Conservation (phyloP, 2,888 invertebrate genomes). For the Caenorhabditis virilis region DNA sequence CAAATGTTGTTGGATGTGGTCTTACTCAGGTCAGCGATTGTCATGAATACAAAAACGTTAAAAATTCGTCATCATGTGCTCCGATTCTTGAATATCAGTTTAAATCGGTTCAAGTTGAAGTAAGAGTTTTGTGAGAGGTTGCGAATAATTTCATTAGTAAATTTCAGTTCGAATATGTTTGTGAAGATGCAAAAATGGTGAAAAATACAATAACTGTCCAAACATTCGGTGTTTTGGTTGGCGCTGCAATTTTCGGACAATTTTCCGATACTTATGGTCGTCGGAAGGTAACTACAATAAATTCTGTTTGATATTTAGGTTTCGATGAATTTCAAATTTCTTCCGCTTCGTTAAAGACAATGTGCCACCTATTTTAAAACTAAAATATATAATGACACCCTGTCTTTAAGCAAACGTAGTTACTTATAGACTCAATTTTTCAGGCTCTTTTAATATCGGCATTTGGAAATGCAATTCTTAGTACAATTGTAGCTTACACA, state of each 20-base stretch:
- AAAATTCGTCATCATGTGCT: conserved; percentile 16
- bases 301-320: neutral
- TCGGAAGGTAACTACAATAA: conserved; percentile 20
- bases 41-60: conserved; percentile 6
- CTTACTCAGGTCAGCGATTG: conserved; percentile 8
- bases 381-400: too few species aligned
- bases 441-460: conserved; percentile 25
- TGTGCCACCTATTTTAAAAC: too few species aligned
- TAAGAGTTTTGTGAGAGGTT: too few species aligned
- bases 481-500: conserved; percentile 22
- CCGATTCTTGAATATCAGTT: conserved; percentile 36
- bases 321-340: neutral
- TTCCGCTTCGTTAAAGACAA: too few species aligned
- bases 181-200: conserved; percentile 43
- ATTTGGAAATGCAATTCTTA: conserved; percentile 24
- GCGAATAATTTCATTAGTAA: neutral
- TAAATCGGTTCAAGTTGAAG: conserved; percentile 37
- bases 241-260: conserved; percentile 59
- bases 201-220: conserved; percentile 52
- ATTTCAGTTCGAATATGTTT: conserved; percentile 48
- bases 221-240: conserved; percentile 57
- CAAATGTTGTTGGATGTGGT: conserved; percentile 27
- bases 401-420: too few species aligned
- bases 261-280: conserved; percentile 54
- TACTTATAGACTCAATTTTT: neutral